phyloP scores from a whole-genome alignment of 2,113 vertebrate species.

The Ibidorhyncha struthersii region DNA sequence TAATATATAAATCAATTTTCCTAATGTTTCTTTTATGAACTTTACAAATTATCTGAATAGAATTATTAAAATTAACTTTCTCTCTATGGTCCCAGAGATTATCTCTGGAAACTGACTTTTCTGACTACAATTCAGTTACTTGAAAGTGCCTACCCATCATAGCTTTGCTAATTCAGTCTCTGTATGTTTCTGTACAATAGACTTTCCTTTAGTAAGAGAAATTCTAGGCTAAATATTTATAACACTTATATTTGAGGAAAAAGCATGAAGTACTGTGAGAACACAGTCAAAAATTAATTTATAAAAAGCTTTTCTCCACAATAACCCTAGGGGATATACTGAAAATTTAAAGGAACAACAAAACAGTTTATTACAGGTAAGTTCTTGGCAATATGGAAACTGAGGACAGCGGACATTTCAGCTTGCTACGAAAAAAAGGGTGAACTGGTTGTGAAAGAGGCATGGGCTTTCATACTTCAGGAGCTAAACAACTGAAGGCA shows the following conservation, averaged over 20 bases:
- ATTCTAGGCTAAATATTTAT: background rate
- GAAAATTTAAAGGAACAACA: background rate
- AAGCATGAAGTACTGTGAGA: background rate
- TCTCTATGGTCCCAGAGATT: background rate
- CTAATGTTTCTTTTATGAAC: background rate
- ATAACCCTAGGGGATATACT: background rate
- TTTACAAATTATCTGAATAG: background rate
- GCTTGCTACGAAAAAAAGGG: background rate
- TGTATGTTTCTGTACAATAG: background rate
- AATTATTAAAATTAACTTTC: background rate
- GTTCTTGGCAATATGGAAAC: background rate
- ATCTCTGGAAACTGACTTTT: background rate
- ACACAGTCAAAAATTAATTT: background rate
- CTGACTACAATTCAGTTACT: background rate
- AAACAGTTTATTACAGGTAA: background rate
- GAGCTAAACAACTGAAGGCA: background rate
- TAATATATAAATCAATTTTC: background rate
- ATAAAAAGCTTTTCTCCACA: background rate
- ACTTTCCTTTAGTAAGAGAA: background rate
- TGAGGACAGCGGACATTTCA: background rate
- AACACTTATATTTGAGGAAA: background rate
- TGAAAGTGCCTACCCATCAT: background rate
- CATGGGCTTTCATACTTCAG: background rate
- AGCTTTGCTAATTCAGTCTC: background rate
- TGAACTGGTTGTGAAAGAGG: background rate